Evolutionary conservation across 2,797 vertebrate species (phyloP).

Genomic region (Caiman crocodilus): DNA sequence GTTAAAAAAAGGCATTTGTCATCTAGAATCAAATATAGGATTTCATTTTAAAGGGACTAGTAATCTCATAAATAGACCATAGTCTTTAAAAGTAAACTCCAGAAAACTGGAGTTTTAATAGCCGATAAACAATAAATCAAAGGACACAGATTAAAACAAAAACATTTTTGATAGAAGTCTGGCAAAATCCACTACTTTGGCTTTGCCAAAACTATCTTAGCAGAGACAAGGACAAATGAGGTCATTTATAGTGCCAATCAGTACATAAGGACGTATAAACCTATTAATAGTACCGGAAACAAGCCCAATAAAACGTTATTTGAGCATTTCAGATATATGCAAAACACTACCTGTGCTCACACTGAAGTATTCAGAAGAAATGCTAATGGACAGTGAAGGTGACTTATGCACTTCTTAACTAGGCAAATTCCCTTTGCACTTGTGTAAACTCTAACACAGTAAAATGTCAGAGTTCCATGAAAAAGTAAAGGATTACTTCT

Average conservation of each 20-base stretch:
- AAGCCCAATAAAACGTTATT: conserved; percentile 15
- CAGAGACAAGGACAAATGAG: conserved; percentile 39
- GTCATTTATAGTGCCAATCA: conserved; percentile 22
- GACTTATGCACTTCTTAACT: background rate
- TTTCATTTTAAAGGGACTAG: background rate
- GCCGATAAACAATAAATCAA: conserved; percentile 40
- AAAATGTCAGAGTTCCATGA: background rate
- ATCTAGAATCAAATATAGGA: background rate
- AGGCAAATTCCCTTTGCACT: background rate
- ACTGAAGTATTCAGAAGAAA: background rate
- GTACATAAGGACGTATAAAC: conserved; percentile 15
- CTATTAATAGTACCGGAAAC: conserved; percentile 13
- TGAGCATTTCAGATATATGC: conserved; percentile 19
- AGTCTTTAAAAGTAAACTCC: background rate
- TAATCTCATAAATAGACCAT: background rate
- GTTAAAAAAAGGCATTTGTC: background rate
- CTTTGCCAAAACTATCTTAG: conserved; percentile 44
- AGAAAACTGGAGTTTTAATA: conserved; percentile 17
- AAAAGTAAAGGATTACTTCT: background rate
- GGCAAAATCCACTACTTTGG: background rate
- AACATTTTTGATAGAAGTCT: conserved; percentile 4
- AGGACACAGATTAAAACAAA: conserved; percentile 37
- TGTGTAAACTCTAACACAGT: background rate
- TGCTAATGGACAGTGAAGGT: background rate
- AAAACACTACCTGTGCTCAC: background rate